Conservation (phyloP, 1,140 invertebrate genomes). For the Drosophila melanica region DNA sequence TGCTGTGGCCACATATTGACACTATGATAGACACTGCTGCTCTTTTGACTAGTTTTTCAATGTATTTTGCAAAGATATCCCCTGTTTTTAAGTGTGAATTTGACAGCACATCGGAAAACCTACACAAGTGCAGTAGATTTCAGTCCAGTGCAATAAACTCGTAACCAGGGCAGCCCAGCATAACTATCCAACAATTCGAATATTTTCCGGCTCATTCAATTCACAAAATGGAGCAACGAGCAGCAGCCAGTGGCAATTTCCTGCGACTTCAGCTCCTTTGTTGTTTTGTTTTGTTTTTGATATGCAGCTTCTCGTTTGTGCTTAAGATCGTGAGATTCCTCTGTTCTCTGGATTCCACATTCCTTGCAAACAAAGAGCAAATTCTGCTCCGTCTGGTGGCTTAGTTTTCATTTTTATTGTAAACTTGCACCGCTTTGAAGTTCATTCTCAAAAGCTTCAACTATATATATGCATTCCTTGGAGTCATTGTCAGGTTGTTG, state of each 20-base stretch:
- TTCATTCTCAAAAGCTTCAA: conserved; percentile 40
- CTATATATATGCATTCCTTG: conserved; percentile 16
- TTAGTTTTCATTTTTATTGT: conserved; percentile 59
- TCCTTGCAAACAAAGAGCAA: conserved; percentile 49
- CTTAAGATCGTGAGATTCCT: conserved; percentile 12
- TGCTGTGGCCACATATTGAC: conserved; percentile 32
- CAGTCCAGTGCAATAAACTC: conserved; percentile 31
- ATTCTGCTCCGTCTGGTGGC: conserved; percentile 43
- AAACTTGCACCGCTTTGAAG: conserved; percentile 43
- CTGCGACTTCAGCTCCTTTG: conserved; percentile 6
- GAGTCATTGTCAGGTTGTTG: conserved; percentile 76
- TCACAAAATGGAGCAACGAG: conserved; percentile 14
- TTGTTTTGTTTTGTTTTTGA: conserved; percentile 5
- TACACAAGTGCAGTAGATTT: conserved; percentile 9
- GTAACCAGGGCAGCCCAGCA: conserved; percentile 1
- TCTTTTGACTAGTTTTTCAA: conserved; percentile 19
- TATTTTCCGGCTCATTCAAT: conserved; percentile 26
- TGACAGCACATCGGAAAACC: conserved; percentile 25
- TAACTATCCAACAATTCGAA: conserved; percentile 16
- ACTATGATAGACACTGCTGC: conserved; percentile 10
- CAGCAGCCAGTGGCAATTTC: background rate
- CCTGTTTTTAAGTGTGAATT: conserved; percentile 23
- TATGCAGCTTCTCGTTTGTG: conserved; percentile 9
- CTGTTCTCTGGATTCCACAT: conserved; percentile 49
- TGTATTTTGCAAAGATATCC: conserved; percentile 24